Evolutionary conservation across 2,113 vertebrate species (phyloP), one percentile per base, ranked within the genome.

Genomic region (Microcebus griseorufus): DNA sequence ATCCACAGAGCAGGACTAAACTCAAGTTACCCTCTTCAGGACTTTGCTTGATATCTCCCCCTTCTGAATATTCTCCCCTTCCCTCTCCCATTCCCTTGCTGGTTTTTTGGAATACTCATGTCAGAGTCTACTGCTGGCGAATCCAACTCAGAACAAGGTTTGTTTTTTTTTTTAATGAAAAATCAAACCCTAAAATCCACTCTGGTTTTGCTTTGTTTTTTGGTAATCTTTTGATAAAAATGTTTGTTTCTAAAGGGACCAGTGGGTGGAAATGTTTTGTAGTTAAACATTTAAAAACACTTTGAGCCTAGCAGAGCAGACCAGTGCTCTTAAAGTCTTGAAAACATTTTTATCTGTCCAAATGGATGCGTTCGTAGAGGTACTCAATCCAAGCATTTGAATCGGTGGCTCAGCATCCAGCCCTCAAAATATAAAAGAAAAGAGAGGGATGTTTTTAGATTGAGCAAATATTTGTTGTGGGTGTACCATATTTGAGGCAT

Each of bases 111-210:
- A 93, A 86, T 82, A 17, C 39, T 88, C 53, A 83, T 51, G 55
- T 87, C 83, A 92, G 73, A 82, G 32, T 82, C 72, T 83, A 64
- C 88, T 84, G 83, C 42, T 93, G n/a, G 3, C 39, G 25, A 96
- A 84, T 84, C 45, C 4, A 95, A 94, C 51, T 37, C 69, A 76
- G 93, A 94, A 88, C 39, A 85, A 97, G 42, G 37, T 87, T 95
- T 20, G 87, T 60, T 95, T 39, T 6, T 34, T 34, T 96, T 88
- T 55, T 96, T 95, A 25, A 48, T 37, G 85, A 86, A 67, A 55
- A 86, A 67, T 11, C 8, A 22, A 85, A 67, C 9, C 29, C 34
- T 75, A 75, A 78, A 89, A 69, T 79, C 53, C 32, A 80, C n/a
- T 51, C 62, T 37, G 34, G 11, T 18, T 34, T 76, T 69, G 4